Conservation (phyloP, 2,888 invertebrate genomes). For the Hydroisotoma schaefferi region DNA sequence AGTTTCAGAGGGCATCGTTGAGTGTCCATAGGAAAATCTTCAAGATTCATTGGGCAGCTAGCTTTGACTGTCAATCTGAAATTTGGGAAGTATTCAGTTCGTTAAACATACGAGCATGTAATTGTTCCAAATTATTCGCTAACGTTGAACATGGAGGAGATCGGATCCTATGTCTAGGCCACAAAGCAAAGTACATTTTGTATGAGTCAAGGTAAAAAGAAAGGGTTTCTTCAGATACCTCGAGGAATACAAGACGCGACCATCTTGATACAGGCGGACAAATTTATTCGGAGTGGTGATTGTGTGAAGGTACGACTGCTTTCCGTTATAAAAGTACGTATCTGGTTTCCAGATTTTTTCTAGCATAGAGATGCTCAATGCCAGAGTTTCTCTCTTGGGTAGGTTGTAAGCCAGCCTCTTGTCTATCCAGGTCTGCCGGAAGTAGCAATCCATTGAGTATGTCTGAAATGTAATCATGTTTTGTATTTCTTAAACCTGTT, state of each 20-base stretch:
- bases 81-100: too few species aligned
- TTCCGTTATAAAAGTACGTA: constrained; percentile 64
- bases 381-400: constrained; percentile 63
- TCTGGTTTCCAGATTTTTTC: constrained; percentile 81
- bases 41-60: constrained; percentile 78
- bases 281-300: constrained; percentile 83
- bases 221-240: constrained; percentile 61
- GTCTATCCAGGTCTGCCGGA: constrained; percentile 80
- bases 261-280: constrained; percentile 70
- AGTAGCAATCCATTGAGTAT: constrained; percentile 83
- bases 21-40: constrained; percentile 81
- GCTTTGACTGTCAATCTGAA: constrained; percentile 75
- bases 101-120: too few species aligned
- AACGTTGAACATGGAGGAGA: neutral
- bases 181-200: constrained; percentile 8
- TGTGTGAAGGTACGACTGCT: constrained; percentile 75
- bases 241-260: constrained; percentile 70
- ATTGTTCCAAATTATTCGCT: constrained; percentile 30
- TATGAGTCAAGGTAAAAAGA: too few species aligned
- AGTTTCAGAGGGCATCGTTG: constrained; percentile 74
- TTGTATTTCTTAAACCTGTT: too few species aligned
- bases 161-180: neutral
- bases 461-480: constrained; percentile 60
- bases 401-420: constrained; percentile 67
- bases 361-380: constrained; percentile 74